A percentile compares a stretch with the other conserved stretches of the same genome.
Evolutionary conservation across 1,140 invertebrate species (phyloP).

Genomic region (Panulirus ornatus): DNA sequence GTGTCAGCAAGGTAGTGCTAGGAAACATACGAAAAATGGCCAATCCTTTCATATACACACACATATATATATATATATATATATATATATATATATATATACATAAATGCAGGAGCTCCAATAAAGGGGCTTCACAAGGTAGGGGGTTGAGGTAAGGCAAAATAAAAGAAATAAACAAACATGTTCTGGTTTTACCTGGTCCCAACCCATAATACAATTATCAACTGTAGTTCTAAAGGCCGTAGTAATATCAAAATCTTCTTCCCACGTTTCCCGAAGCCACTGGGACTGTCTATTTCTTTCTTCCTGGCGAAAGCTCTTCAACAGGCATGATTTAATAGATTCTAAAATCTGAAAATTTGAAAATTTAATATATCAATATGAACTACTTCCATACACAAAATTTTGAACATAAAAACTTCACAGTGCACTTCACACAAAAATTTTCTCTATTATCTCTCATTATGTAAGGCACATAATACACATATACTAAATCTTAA

Average conservation of each 20-base stretch:
- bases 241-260: constrained; percentile 21
- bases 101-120: background rate
- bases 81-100: constrained; percentile 33
- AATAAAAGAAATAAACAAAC: too few relatives aligned
- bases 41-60: too few relatives aligned
- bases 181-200: constrained; percentile 60
- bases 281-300: constrained; percentile 38
- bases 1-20: too few relatives aligned
- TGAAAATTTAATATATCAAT: background rate
- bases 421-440: too few relatives aligned
- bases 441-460: too few relatives aligned
- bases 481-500: too few relatives aligned
- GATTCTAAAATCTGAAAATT: constrained; percentile 65
- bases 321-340: constrained; percentile 60
- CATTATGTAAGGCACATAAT: too few relatives aligned
- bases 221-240: constrained; percentile 61
- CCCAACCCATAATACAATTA: constrained; percentile 66
- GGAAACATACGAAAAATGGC: too few relatives aligned
- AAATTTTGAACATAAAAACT: too few relatives aligned
- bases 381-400: too few relatives aligned
- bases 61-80: constrained; percentile 12
- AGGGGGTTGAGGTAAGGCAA: background rate
- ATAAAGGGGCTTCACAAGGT: too few relatives aligned
- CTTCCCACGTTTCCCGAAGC: constrained; percentile 53
- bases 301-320: constrained; percentile 48